Percentiles rank a stretch among this genome's conserved stretches.
Conservation (phyloP, 2,797 vertebrate genomes). For the Cynopterus sphinx region DNA sequence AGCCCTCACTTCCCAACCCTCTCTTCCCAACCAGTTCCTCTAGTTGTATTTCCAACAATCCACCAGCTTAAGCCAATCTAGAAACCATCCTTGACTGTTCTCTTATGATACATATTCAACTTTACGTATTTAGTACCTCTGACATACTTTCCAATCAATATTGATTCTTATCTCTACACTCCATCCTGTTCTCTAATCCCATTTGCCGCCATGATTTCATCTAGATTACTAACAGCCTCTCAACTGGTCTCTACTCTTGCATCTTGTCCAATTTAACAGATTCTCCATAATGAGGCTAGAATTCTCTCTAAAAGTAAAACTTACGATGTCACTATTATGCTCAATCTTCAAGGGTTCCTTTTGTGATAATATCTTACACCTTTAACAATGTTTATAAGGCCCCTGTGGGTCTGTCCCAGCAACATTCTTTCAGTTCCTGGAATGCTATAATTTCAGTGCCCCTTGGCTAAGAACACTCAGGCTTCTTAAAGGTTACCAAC, state of each 20-base stretch:
- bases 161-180: background rate
- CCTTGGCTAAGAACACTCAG: background rate
- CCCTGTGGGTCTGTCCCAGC: background rate
- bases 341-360: background rate
- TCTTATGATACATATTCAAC: background rate
- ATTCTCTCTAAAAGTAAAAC: background rate
- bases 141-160: background rate
- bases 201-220: background rate
- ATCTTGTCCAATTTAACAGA: background rate
- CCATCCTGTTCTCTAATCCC: background rate
- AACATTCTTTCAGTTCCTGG: background rate
- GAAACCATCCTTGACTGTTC: background rate
- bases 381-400: background rate
- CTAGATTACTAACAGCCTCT: background rate
- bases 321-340: background rate
- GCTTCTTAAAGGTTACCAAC: background rate
- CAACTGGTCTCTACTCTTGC: background rate
- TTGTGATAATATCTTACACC: background rate
- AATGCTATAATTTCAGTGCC: background rate
- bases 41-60: background rate
- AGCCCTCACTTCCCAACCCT: background rate
- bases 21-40: background rate
- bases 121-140: background rate
- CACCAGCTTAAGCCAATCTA: background rate
- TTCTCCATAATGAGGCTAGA: background rate